These are phyloP conservation scores for Microctenopoma lineatum DNA, from an alignment of 2,797 vertebrate species.

Conservation along the genomic window DNA sequence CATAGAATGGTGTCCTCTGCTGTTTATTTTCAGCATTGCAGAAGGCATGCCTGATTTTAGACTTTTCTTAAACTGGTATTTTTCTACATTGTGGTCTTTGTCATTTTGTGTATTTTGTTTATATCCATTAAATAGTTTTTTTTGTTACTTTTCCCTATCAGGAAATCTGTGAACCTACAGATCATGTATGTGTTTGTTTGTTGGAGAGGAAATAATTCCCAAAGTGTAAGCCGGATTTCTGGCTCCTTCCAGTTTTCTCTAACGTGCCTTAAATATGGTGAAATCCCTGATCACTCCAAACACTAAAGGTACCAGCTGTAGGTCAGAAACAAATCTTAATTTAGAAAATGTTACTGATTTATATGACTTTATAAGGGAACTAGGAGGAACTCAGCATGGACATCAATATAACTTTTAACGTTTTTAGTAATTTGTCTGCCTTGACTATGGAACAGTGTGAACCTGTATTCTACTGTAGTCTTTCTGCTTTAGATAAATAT, in stretches of 20 bases:
- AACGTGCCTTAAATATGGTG: slow-evolving; percentile 26
- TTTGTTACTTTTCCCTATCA: slow-evolving; percentile 6
- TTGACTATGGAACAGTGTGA: too few species aligned
- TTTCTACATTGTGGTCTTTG: neutral
- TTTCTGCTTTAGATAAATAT: too few species aligned
- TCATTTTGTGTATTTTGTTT: slow-evolving; percentile 17
- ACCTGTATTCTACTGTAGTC: too few species aligned
- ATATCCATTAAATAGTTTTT: neutral
- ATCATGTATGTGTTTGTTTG: neutral
- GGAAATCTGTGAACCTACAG: slow-evolving; percentile 3
- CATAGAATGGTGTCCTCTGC: slow-evolving; percentile 19
- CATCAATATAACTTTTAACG: slow-evolving; percentile 38
- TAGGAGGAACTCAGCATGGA: slow-evolving; percentile 9
- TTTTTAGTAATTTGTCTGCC: too few species aligned
- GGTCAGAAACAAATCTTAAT: neutral
- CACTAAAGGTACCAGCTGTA: neutral
- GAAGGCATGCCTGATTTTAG: neutral
- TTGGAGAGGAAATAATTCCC: neutral
- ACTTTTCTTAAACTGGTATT: neutral
- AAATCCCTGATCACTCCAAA: neutral
- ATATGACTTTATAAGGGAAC: neutral
- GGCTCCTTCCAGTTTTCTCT: slow-evolving; percentile 21
- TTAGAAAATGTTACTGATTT: neutral
- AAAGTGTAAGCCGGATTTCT: neutral
- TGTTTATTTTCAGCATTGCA: slow-evolving; percentile 25